phyloP scores from a whole-genome alignment of 2,113 vertebrate genomes.

The Psittacara wagleri region DNA sequence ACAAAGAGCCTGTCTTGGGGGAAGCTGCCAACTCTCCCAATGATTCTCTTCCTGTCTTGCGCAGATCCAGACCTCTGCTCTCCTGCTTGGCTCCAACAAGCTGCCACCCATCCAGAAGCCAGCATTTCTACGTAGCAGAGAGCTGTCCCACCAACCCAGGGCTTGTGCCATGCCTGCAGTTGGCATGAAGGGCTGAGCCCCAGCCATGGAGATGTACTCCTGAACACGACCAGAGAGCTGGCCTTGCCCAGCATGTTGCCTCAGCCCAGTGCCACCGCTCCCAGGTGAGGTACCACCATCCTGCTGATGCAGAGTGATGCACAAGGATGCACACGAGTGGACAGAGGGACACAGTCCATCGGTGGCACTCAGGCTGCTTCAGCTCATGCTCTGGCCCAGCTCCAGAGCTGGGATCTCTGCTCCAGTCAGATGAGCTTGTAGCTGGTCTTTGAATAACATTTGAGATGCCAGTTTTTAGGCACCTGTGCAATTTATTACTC shows the following conservation, averaged over 20 bases:
- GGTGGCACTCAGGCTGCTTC: background rate
- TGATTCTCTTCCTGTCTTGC: background rate
- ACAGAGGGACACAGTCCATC: background rate
- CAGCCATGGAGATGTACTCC: fast-evolving
- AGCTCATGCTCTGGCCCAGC: background rate
- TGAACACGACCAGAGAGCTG: background rate
- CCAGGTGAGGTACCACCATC: background rate
- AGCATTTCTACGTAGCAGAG: background rate
- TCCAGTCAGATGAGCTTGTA: background rate
- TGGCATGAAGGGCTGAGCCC: background rate
- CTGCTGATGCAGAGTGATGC: fast-evolving
- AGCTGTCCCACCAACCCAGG: fast-evolving
- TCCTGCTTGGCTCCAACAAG: background rate
- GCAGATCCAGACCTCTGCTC: background rate
- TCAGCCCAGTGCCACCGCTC: fast-evolving
- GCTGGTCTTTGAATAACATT: background rate
- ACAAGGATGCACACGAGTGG: fast-evolving
- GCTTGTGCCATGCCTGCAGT: background rate
- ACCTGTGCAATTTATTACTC: background rate
- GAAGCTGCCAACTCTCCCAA: background rate
- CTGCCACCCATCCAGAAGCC: background rate
- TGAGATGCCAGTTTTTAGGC: background rate
- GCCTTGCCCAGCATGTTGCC: background rate
- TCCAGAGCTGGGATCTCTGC: background rate
- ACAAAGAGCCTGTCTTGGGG: background rate